Conservation (phyloP, 2,888 invertebrate genomes). For the Lepeophtheirus nordmannii region DNA sequence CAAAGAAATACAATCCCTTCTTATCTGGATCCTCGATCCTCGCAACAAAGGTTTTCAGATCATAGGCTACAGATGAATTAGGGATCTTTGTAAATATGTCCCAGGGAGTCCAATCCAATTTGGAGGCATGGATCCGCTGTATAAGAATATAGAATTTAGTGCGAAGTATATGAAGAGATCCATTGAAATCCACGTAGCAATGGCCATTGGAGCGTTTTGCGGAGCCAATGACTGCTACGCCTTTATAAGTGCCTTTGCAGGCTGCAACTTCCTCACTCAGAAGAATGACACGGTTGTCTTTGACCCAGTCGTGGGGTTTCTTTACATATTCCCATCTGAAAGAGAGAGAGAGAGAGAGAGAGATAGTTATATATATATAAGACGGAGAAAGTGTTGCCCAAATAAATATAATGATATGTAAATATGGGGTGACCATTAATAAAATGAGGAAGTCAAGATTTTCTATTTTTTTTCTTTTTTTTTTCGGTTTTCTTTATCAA, state of each 20-base stretch:
- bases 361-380: no score
- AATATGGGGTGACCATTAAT: no score
- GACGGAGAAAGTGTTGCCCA: no score
- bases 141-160: constrained; percentile 42
- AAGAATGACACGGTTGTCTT: constrained; percentile 41
- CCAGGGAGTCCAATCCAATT: constrained; percentile 61
- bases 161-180: constrained; percentile 28
- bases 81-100: constrained; percentile 48
- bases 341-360: constrained; percentile 28
- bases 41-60: constrained; percentile 37
- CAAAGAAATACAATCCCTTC: constrained; percentile 40
- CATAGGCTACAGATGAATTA: constrained; percentile 47
- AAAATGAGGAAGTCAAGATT: no score
- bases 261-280: constrained; percentile 30
- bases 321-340: not conserved
- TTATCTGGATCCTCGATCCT: constrained; percentile 34
- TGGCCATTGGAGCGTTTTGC: constrained; percentile 30
- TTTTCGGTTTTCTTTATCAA: no score
- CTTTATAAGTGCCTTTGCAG: constrained; percentile 4
- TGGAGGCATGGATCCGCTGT: constrained; percentile 48
- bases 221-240: not conserved
- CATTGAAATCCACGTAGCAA: constrained; percentile 31
- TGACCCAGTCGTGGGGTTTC: constrained; percentile 47
- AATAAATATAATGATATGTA: no score
- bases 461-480: no score